These are phyloP conservation scores for Tolypeutes matacus DNA, from an alignment of 2,797 vertebrate species.

Conservation along the genomic window DNA sequence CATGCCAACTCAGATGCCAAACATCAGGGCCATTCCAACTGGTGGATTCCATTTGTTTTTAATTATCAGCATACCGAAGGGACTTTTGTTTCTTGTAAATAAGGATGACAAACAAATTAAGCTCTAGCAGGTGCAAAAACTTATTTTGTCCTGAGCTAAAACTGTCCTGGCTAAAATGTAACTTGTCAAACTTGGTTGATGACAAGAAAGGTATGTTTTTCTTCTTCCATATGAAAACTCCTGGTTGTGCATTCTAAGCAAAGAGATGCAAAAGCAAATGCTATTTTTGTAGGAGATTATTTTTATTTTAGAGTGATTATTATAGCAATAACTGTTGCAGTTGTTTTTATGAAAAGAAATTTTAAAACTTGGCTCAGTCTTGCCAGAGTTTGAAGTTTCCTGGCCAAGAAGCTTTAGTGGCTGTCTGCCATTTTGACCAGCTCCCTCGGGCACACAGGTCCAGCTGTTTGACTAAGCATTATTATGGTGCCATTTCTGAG, in stretches of 20 bases:
- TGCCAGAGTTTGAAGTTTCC: conserved; percentile 68
- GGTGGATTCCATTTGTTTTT: conserved; percentile 72
- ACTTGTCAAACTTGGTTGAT: conserved; percentile 50
- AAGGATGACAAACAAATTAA: conserved; percentile 78
- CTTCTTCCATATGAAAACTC: not conserved
- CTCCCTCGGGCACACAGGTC: conserved; percentile 52
- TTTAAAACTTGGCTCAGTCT: conserved; percentile 43
- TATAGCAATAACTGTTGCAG: not conserved
- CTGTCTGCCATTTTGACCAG: conserved; percentile 67
- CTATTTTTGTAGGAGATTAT: not conserved
- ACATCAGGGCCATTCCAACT: conserved; percentile 66
- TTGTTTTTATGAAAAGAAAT: conserved; percentile 26
- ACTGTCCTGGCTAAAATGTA: conserved; percentile 31
- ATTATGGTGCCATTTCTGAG: conserved; percentile 62
- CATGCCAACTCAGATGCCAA: conserved; percentile 67
- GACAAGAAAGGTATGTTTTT: not conserved
- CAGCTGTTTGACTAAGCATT: conserved; percentile 76
- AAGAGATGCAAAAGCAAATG: not conserved
- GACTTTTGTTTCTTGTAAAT: conserved; percentile 80
- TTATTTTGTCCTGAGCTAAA: conserved; percentile 75
- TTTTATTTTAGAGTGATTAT: conserved; percentile 53
- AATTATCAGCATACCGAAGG: conserved; percentile 68
- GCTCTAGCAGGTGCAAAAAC: conserved; percentile 80
- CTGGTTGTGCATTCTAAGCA: not conserved
- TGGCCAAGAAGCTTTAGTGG: conserved; percentile 63